These are phyloP conservation scores for Agrenia bidenticulata DNA, from an alignment of 2,888 invertebrate species.

Conservation along the genomic window DNA sequence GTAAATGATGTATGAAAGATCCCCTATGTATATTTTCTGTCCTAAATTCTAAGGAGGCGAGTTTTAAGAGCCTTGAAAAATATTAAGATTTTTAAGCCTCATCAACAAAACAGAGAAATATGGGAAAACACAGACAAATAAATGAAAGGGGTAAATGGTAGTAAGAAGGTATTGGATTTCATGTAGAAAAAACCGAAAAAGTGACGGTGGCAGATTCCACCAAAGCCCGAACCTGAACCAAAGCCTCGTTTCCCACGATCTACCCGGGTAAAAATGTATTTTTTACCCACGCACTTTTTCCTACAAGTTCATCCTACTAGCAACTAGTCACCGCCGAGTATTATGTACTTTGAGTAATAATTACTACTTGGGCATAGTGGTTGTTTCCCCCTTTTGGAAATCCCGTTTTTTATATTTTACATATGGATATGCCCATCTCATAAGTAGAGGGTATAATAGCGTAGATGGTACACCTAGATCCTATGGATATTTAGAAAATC, in stretches of 20 bases:
- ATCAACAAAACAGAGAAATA: slow-evolving; percentile 21
- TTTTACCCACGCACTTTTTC: slow-evolving; percentile 39
- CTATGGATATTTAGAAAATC: neutral
- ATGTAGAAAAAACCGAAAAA: slow-evolving; percentile 35
- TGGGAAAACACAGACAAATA: slow-evolving; percentile 8
- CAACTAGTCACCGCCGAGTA: too few relatives aligned
- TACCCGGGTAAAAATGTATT: slow-evolving; percentile 43
- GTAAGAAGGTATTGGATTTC: neutral
- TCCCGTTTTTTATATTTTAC: neutral
- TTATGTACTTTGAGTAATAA: too few relatives aligned
- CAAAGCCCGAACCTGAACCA: slow-evolving; percentile 12
- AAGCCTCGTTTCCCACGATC: slow-evolving; percentile 43
- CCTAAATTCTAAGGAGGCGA: neutral
- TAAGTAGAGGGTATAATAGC: too few relatives aligned
- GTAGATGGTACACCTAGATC: slow-evolving; percentile 10
- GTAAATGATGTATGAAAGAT: too few relatives aligned
- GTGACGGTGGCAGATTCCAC: slow-evolving; percentile 22
- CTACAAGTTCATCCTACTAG: too few relatives aligned
- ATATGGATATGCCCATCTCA: neutral
- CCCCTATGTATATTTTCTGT: too few relatives aligned
- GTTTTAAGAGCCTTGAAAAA: slow-evolving; percentile 17
- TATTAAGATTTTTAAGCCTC: slow-evolving; percentile 16
- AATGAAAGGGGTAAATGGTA: neutral
- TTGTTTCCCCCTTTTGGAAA: slow-evolving; percentile 3
- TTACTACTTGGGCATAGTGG: too few relatives aligned